These are phyloP conservation scores for Rhopalosiphum nymphaeae DNA, from an alignment of 2,888 invertebrate species.

Conservation along the genomic window DNA sequence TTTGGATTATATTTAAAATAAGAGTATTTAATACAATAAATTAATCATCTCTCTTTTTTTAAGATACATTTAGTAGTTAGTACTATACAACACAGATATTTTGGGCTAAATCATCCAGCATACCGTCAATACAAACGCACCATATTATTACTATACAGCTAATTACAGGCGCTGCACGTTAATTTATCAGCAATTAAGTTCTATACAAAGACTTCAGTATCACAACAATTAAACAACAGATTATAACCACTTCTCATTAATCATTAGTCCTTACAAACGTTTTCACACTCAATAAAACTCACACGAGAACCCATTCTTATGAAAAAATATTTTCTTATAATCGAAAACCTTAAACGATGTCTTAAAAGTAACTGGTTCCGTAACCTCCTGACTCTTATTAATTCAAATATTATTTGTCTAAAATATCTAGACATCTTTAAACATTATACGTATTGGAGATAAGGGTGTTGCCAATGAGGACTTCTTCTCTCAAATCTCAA, in stretches of 20 bases:
- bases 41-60: not conserved
- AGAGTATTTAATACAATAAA: not conserved
- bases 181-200: not conserved
- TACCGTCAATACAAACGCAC: not conserved
- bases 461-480: not conserved
- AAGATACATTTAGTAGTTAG: not conserved
- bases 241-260: not conserved
- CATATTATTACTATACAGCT: not conserved
- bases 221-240: not conserved
- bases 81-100: not conserved
- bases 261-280: not conserved
- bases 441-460: not conserved
- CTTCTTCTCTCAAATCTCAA: not conserved
- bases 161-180: not conserved
- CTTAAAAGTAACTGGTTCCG: not conserved
- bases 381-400: accelerated
- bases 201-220: not conserved
- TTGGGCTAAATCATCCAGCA: not conserved
- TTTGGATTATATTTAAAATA: not conserved
- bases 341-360: not conserved
- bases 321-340: not conserved
- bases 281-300: not conserved
- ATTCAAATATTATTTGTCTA: not conserved
- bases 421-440: not conserved
- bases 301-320: not conserved